Base-by-base conservation (phyloP, 2,113 vertebrate genomes). In the Nothobranchius kuhntae region DNA sequence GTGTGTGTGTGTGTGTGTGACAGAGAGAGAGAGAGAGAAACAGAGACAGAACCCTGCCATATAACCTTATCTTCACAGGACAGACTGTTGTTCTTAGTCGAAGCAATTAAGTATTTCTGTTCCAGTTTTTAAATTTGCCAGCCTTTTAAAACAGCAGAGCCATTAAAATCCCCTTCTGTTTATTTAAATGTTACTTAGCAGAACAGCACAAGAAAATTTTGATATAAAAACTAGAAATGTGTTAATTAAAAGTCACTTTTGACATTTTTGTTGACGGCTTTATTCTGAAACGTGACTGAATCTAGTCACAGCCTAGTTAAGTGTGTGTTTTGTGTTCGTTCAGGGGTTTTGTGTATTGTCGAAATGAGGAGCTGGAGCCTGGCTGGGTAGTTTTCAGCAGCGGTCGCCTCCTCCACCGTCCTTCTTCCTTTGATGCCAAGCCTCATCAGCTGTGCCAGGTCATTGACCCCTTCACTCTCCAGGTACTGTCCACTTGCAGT, bases 311-410 rank as follows among this genome's bases (percentile, higher is more conserved):
- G 24, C 61, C 9, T 26, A 61, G 9, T 35, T n/a, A 68, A 61
- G 68, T 59, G 35, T 62, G 53, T 60, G 17, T 8, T 63, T 13
- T 79, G 56, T 85, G 71, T 80, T 53, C 79, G 36, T 38, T 67
- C 87, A 99, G 98, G 82, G 97, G 98, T 3, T 99, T 98, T 88
- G 96, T 99, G 68, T 99, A 99, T 83, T 98, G 95, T 89, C 93
- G 96, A 46, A 99, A 98, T 0, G 98, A 99, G 85, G 98, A 99
- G 66, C 82, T 98, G 89, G 98, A 99, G 78, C 78, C 95, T 0
- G 97, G 98, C 17, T 99, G 98, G 98, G 89, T 98, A 56, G 95
- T 96, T 64, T 96, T 96, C 66, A 94, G 95, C 88, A 93, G 85
- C 0, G 85, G 93, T 59, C 92, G 88, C 57, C 95, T 99, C 48